phyloP scores from a whole-genome alignment of 1,140 invertebrate species.

The Danaus melanippus region DNA sequence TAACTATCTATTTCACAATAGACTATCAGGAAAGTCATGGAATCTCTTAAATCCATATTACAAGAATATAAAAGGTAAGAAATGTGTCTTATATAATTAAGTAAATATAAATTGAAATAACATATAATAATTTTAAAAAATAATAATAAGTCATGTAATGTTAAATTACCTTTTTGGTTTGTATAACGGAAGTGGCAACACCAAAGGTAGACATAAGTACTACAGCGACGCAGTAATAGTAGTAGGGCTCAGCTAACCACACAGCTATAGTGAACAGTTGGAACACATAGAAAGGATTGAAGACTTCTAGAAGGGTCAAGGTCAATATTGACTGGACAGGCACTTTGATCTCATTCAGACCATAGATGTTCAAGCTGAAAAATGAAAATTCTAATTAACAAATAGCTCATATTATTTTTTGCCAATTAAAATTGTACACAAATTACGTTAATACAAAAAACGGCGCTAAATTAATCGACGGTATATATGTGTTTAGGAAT shows the following conservation, averaged over 20 bases:
- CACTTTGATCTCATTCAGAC: conserved; percentile 85
- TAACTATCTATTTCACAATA: too few species aligned
- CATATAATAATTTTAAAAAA: not conserved
- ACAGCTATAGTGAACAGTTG: conserved; percentile 89
- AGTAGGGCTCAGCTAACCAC: conserved; percentile 87
- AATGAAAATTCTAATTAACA: conserved; percentile 4
- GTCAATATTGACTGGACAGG: conserved; percentile 81
- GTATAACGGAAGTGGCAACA: conserved; percentile 85
- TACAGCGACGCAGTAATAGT: conserved; percentile 90
- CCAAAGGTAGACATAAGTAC: conserved; percentile 90
- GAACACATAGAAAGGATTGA: conserved; percentile 98
- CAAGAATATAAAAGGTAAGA: not conserved
- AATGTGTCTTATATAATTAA: too few species aligned
- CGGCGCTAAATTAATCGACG: too few species aligned
- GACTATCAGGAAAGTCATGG: too few species aligned
- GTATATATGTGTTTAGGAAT: too few species aligned
- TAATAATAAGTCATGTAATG: too few species aligned
- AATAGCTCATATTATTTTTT: not conserved
- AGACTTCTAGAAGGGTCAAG: conserved; percentile 83
- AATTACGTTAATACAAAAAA: not conserved
- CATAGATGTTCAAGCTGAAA: conserved; percentile 82
- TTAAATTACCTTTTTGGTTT: conserved; percentile 83
- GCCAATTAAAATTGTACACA: not conserved
- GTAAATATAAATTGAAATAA: too few species aligned
- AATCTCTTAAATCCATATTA: too few species aligned